Conservation (phyloP, 2,113 vertebrate species). For the Toxotes chatareus region DNA sequence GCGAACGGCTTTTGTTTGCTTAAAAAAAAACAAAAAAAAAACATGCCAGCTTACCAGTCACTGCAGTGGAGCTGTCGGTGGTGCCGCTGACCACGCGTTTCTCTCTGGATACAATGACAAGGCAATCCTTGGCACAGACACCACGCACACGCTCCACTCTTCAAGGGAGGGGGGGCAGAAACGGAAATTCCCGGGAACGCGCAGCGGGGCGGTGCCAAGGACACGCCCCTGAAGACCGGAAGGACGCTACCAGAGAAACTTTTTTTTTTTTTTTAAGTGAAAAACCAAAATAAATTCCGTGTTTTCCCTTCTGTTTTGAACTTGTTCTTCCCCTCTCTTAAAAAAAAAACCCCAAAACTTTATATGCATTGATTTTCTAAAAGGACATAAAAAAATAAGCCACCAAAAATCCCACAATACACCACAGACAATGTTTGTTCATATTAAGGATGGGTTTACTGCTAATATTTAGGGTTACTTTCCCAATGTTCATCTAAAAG, state of each 20-base stretch:
- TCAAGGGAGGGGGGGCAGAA: slow-evolving; percentile 21
- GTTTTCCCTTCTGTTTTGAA: no score
- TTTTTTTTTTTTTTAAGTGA: background rate
- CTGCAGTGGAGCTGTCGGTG: slow-evolving; percentile 42
- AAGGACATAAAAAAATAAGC: no score
- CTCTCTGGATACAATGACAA: slow-evolving; percentile 72
- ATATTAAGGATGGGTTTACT: no score
- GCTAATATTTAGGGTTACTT: no score
- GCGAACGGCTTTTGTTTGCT: background rate
- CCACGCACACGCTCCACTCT: slow-evolving; percentile 37
- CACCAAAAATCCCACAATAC: no score
- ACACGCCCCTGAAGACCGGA: slow-evolving; percentile 63
- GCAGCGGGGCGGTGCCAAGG: slow-evolving; percentile 64
- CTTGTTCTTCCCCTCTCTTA: no score
- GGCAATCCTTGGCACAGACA: slow-evolving; percentile 38
- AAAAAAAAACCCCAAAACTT: no score
- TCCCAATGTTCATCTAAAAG: no score
- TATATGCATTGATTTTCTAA: no score
- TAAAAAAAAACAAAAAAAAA: no score
- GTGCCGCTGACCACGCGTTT: slow-evolving; percentile 72
- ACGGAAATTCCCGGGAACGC: slow-evolving; percentile 65
- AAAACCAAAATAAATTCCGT: no score
- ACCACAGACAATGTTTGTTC: no score
- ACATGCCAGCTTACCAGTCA: slow-evolving; percentile 65
- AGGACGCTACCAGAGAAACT: background rate